phyloP scores from a whole-genome alignment of 2,888 invertebrate species.

The Dinocampus coccinellae region DNA sequence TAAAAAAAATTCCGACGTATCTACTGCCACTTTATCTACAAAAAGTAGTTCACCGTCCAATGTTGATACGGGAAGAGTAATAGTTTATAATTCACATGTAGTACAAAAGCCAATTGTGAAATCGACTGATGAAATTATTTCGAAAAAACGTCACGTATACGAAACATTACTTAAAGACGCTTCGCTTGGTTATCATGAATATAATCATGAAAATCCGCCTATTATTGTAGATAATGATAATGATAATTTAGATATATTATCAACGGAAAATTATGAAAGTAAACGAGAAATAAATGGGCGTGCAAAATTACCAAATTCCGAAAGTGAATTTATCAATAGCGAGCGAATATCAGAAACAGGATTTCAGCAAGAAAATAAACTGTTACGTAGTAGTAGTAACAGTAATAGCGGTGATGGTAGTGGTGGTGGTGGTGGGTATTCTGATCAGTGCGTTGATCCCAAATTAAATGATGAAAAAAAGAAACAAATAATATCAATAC shows the following conservation, averaged over 20 bases:
- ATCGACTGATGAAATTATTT: constrained; percentile 44
- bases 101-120: constrained; percentile 13
- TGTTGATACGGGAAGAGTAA: constrained; percentile 38
- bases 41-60: constrained; percentile 20
- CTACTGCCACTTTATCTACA: not conserved
- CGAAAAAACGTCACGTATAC: constrained; percentile 59
- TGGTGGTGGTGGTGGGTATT: no score
- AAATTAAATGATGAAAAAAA: not conserved
- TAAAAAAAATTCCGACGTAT: constrained; percentile 20
- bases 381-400: no score
- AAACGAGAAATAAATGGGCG: no score
- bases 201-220: not conserved
- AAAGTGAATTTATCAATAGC: not conserved
- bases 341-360: not conserved
- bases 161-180: constrained; percentile 61
- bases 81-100: constrained; percentile 24
- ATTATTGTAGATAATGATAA: not conserved
- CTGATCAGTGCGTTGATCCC: not conserved
- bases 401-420: no score
- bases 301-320: not conserved
- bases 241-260: not conserved
- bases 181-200: constrained; percentile 48
- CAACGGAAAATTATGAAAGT: not conserved
- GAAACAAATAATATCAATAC: not conserved
- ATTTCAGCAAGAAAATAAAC: not conserved